Base-by-base conservation (phyloP, 2,797 vertebrate species). In the Graptemys geographica region DNA sequence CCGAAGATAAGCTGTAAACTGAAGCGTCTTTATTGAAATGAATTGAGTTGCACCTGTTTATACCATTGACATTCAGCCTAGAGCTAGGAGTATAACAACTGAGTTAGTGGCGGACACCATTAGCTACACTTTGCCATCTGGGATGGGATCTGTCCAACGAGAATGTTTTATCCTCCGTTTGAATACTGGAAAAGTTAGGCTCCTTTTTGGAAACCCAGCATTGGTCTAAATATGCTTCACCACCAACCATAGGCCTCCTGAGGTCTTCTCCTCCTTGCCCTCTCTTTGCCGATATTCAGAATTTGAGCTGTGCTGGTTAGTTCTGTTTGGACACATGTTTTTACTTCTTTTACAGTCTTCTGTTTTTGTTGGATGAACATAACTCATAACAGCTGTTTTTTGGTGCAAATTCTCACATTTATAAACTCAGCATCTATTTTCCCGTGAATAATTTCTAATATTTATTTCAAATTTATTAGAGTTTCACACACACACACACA, bases 121-220 rank as follows among this genome's bases (percentile, higher is more conserved):
- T 49, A 31, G 0, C 74, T 80, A 47, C 51, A 31, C 2, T 25
- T 21, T 44, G 65, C 51, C 33, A 2, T n/a, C 74, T 47, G 23
- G 1, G 28, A 33, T 11, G 8, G 3, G 25, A 10, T 41, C 56
- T 44, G 33, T 41, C 4, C 81, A 15, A 8, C 0, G 49, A 57
- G 44, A 83, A 27, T 69, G 79, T 37, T 49, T 65, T 41, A 23
- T 19, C 41, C 27, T 23, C 8, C 18, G 41, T 33, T 23, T 79
- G 52, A 72, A 55, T 33, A 53, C 37, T 49, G 37, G 52, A 18
- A 72, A 27, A 7, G 18, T 28, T 31, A 1, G 21, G 19, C n/a
- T n/a, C 2, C 21, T 65, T 31, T 76, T 33, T 3, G 0, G 1
- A 27, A 44, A 25, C 5, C 2, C 57, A 53, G 3, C 1, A 0